Percentiles rank a stretch among this genome's conserved stretches.
Evolutionary conservation across 2,888 invertebrate genomes (phyloP).

Genomic region (Xestia xanthographa): DNA sequence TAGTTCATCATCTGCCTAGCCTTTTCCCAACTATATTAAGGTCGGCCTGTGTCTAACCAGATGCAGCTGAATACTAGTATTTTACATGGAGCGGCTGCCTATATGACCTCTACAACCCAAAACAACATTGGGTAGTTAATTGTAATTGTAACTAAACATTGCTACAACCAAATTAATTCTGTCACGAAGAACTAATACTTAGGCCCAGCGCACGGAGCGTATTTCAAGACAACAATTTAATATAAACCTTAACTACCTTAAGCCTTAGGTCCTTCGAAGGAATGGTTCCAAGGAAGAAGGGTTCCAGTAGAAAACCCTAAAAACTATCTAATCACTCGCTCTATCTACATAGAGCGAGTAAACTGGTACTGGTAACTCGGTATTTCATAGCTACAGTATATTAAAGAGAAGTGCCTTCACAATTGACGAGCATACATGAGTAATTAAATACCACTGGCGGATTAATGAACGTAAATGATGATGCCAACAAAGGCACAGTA

Average conservation of each 20-base stretch:
- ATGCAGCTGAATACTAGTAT: no score
- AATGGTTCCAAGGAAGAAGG: no score
- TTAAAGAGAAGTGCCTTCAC: neutral
- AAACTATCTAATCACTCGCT: neutral
- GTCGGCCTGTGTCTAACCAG: no score
- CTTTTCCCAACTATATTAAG: no score
- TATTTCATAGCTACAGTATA: neutral
- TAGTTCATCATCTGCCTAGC: neutral
- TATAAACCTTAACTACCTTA: no score
- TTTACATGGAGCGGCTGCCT: no score
- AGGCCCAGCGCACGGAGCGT: no score
- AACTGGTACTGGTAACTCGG: neutral
- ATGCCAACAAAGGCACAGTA: slow-evolving; percentile 38
- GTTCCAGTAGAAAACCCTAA: neutral
- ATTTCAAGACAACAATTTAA: no score
- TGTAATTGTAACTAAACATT: neutral
- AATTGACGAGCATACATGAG: slow-evolving; percentile 38
- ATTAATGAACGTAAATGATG: slow-evolving; percentile 49
- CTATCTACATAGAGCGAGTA: neutral
- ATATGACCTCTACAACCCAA: no score
- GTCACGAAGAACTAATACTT: neutral
- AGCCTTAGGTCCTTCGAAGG: no score
- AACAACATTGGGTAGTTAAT: neutral
- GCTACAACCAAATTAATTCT: neutral
- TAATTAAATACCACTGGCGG: slow-evolving; percentile 46